A percentile compares a stretch with the other conserved stretches of the same genome.
phyloP scores from a whole-genome alignment of 2,888 invertebrate species.

The Pachymerium ferrugineum region DNA sequence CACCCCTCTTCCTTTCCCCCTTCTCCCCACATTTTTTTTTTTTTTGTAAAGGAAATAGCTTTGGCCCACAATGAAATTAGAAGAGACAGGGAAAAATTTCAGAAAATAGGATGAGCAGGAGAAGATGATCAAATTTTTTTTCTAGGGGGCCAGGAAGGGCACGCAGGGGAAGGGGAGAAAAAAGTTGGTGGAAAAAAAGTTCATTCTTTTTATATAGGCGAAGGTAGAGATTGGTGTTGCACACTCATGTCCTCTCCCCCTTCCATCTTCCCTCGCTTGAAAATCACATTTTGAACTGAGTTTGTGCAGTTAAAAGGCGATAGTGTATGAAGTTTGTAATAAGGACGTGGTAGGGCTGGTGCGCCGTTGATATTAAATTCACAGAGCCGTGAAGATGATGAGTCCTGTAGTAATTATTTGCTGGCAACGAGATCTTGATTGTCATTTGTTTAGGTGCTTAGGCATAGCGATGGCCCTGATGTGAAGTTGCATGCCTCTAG shows the following conservation, averaged over 20 bases:
- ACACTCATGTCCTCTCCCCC: too few species aligned
- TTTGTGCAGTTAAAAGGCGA: conserved; percentile 11
- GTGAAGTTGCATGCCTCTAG: background rate
- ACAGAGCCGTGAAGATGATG: conserved; percentile 16
- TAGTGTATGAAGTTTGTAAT: conserved; percentile 6
- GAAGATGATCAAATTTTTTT: background rate
- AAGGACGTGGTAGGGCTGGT: background rate
- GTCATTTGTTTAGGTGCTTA: conserved; percentile 10
- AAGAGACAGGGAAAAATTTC: background rate
- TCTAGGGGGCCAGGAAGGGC: background rate
- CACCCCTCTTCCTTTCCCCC: too few species aligned
- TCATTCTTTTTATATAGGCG: too few species aligned
- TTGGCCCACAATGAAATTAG: background rate
- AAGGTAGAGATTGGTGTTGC: background rate
- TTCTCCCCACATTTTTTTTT: too few species aligned
- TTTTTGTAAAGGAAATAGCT: background rate
- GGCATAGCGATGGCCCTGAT: conserved; percentile 4
- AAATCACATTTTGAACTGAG: background rate
- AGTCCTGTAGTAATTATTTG: conserved; percentile 15
- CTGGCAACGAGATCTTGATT: conserved; percentile 11
- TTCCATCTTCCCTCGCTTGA: background rate
- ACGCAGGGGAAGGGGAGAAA: background rate
- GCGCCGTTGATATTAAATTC: background rate
- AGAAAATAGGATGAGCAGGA: background rate
- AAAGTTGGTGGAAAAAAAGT: too few species aligned